Base-by-base conservation (phyloP, 2,888 invertebrate species). In the Scaptomyza reducta region DNA sequence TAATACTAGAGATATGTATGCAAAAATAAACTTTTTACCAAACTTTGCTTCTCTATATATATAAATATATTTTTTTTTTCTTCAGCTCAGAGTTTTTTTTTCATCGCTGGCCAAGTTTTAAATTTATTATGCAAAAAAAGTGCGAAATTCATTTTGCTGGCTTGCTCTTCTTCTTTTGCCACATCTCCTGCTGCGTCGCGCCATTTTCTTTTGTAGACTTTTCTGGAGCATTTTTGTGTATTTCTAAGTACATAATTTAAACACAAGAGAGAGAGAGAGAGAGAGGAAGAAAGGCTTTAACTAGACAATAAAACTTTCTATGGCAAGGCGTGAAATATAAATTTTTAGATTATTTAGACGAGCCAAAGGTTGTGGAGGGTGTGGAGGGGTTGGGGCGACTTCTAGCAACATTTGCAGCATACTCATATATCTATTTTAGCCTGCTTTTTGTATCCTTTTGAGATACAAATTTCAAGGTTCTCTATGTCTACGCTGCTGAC, bases 121-220 rank as follows among this genome's bases (percentile, higher is more conserved):
- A 90, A 90, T 90, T 90, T 90, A 90, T 90, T 89, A 90, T 89
- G 90, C 90, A 90, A 90, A 90, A 90, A 90, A 90, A 90, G 90
- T 90, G 90, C 90, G 90, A 90, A 90, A 90, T 89, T 90, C 90
- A 90, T 90, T 90, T 90, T 87, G 84, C 88, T 78, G 81, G 73
- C 81, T 76, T 42, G 53, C 61, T 66, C 51, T 59, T 45, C 70
- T 68, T 74, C 74, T 70, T 64, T 33, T 70, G 57, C 56, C 51
- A 55, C 66, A 46, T 71, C 62, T 77, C 87, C 88, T 70, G 81
- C 81, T 81, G 87, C 68, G 81, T 29, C 63, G 63, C 83, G 79
- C 82, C 79, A 83, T 77, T 78, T 77, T 77, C 77, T 77, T 80
- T 79, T 87, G 84, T 86, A 80, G 79, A 83, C 74, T 86, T 83